A percentile compares a stretch with the other conserved stretches of the same genome.
These are phyloP conservation scores for Dromiciops gliroides DNA, from an alignment of 2,113 vertebrate species.

Conservation along the genomic window DNA sequence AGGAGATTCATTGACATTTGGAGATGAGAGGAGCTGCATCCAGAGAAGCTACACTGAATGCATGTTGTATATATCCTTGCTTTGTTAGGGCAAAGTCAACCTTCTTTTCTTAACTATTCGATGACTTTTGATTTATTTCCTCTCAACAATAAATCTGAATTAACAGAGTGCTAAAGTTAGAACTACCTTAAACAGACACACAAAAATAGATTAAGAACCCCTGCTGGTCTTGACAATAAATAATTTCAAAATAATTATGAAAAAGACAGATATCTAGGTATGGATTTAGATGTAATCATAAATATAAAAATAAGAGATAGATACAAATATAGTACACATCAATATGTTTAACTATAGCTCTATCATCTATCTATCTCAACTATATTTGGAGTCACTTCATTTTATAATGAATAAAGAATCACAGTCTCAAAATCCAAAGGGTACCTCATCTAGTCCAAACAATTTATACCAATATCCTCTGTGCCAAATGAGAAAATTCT, in stretches of 20 bases:
- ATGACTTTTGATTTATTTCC: neutral
- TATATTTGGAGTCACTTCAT: neutral
- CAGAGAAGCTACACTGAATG: neutral
- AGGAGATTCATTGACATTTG: neutral
- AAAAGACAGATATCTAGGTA: neutral
- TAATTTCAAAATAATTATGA: neutral
- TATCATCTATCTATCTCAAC: neutral
- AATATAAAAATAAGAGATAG: neutral
- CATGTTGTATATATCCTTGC: neutral
- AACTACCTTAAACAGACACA: neutral
- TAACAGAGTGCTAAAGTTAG: neutral
- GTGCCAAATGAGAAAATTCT: conserved; percentile 14
- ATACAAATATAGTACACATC: neutral
- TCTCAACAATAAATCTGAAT: neutral
- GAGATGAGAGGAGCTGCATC: neutral
- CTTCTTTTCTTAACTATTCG: neutral
- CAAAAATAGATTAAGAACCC: neutral
- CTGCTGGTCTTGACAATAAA: neutral
- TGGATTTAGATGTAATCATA: neutral
- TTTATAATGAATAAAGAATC: neutral
- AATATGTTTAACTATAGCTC: conserved; percentile 1
- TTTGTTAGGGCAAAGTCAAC: neutral
- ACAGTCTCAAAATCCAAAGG: neutral
- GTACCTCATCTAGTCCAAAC: neutral
- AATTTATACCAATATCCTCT: neutral